A percentile compares a stretch with the other conserved stretches of the same genome.
phyloP scores from a whole-genome alignment of 1,140 invertebrate genomes.

The Sitobion miscanthi region DNA sequence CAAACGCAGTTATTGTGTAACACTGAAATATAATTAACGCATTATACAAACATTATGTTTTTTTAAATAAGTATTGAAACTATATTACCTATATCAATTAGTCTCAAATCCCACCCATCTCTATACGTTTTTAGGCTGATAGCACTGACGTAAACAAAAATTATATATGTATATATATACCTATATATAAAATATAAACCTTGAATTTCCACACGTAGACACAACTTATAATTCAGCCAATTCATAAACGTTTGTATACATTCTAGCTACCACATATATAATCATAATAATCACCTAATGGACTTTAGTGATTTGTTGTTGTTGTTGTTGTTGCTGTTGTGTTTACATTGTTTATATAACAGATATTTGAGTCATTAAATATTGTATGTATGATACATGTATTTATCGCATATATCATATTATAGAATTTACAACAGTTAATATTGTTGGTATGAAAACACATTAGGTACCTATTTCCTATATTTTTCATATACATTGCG shows the following conservation, averaged over 20 bases:
- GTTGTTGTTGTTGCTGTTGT: slow-evolving; percentile 1
- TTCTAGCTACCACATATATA: background rate
- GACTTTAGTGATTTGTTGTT: background rate
- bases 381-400: background rate
- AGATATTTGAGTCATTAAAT: background rate
- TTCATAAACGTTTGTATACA: background rate
- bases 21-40: background rate
- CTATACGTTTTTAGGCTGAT: slow-evolving; percentile 11
- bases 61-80: slow-evolving; percentile 25
- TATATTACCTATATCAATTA: background rate
- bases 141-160: slow-evolving; percentile 46
- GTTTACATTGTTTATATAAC: background rate
- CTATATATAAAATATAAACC: background rate
- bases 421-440: background rate
- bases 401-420: background rate
- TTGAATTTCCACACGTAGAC: slow-evolving; percentile 29
- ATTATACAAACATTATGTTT: background rate
- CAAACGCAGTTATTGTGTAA: background rate
- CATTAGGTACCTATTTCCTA: background rate
- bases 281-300: background rate
- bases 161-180: background rate
- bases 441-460: background rate
- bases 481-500: background rate
- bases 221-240: slow-evolving; percentile 10
- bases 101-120: background rate